Evolutionary conservation across 2,113 vertebrate species (phyloP).

Genomic region (Crotophaga sulcirostris): DNA sequence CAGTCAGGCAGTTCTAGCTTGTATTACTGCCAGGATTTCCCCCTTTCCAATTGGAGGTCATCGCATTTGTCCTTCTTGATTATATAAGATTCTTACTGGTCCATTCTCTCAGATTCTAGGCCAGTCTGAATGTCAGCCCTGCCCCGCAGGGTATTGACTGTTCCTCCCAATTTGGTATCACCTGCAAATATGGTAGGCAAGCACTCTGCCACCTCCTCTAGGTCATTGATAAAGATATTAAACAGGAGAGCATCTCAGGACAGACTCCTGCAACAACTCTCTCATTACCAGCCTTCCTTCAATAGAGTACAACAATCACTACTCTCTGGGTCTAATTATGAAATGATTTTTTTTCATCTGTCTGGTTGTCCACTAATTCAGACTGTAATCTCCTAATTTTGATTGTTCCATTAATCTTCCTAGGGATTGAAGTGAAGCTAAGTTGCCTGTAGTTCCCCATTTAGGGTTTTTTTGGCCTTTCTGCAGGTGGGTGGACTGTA

Average conservation of each 20-base stretch:
- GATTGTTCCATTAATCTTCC: background rate
- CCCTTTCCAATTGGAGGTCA: background rate
- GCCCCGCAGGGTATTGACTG: accelerated
- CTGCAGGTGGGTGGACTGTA: background rate
- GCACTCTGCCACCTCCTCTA: background rate
- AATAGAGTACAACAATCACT: background rate
- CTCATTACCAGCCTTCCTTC: background rate
- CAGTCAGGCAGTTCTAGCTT: background rate
- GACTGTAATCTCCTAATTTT: background rate
- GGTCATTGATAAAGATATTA: background rate
- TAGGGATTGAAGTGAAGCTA: background rate
- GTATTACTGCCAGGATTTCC: background rate
- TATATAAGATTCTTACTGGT: accelerated
- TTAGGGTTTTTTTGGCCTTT: background rate
- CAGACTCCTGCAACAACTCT: background rate
- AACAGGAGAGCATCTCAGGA: background rate
- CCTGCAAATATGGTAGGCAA: background rate
- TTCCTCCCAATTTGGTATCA: background rate
- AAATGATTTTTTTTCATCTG: background rate
- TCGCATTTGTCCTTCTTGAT: background rate
- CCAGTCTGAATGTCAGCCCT: background rate
- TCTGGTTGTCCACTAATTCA: background rate
- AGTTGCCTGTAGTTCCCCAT: background rate
- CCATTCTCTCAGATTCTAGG: background rate
- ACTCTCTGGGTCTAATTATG: background rate